Base-by-base conservation (phyloP, 2,113 vertebrate species). In the Lota lota region DNA sequence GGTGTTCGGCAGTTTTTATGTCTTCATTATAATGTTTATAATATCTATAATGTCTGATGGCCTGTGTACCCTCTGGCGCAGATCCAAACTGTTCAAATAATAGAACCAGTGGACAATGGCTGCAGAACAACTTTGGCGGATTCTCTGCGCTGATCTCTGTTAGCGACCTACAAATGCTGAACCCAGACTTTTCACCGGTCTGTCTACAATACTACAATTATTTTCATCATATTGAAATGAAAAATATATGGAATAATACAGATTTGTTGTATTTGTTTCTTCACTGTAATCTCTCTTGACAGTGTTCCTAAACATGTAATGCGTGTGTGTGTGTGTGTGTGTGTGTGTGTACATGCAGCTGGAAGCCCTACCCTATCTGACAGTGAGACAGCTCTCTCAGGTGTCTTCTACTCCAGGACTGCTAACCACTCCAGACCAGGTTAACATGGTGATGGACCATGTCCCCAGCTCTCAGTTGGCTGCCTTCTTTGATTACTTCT, bases 111-210 rank as follows among this genome's bases (percentile, higher is more conserved):
- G 63, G 33, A 60, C 75, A 86, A 20, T 93, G 92, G 92, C 70
- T 92, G 68, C 72, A 62, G 61, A 72, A 10, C 51, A 92, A 92
- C 78, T 51, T 91, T 33, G 89, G 89, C 61, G 63, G 36, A 2
- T 92, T 92, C 77, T 73, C 74, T 15, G n/a, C 0, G 10, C 24
- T 90, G 1, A 53, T 63, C 22, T 67, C 85, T 7, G 47, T 91
- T 63, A 0, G 1, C 0, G 86, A 89, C 1, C 56, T 93, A 0
- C 67, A 53, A 68, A 79, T 3, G 28, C 51, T 92, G 5, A 62
- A 83, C 36, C 4, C 80, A 33, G 36, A 54, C 40, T 87, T 92
- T 21, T 74, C 68, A 17, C 69, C 59, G 78, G 91, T 92, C 83
- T 3, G 15, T 71, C 17, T 16, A 18, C 16, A 22, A 18, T 54